Base-by-base conservation (phyloP, 2,888 invertebrate species). In the Empis livida region DNA sequence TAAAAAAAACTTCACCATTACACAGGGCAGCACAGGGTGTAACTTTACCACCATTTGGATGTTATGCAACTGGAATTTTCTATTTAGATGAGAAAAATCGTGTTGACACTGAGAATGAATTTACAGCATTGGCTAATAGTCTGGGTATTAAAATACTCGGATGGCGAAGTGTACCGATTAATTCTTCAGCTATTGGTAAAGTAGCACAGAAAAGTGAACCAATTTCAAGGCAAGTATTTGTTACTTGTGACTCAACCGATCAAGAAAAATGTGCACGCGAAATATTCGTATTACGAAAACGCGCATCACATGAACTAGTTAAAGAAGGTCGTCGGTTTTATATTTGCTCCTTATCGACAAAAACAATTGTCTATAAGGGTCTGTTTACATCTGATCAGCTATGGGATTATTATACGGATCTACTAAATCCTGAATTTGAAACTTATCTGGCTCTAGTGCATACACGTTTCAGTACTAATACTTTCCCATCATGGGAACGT, bases 401-500 rank as follows among this genome's bases (percentile, higher is more conserved):
- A n/a, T 75, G 89, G 88, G 79, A 79, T 17, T 84, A 82, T 65
- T 84, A 83, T 68, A 78, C 77, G 53, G 83, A 84, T 65, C 69
- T 84, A 47, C 65, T 64, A 59, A 74, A 83, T 71, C 83, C 86
- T 2, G 77, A 79, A 56, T 99, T 88, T 72, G 87, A 92, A 59
- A 93, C 95, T 3, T 95, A 97, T 71, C 71, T 99, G 67, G 93
- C 97, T 39, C 71, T 99, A 64, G 95, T 99, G 9, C 99, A 99
- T 70, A 96, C 96, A 38, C 79, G 99, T 55, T 99, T 99, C 75
- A 97, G 97, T 13, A 99, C 99, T 54, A 99, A 99, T 71, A 99
- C 99, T 23, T 99, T 99, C 67, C 99, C 99, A 43, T 94, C 92
- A 64, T 99, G 99, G 99, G 96, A 97, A 71, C 77, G 97, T 59